A percentile compares a stretch with the other conserved stretches of the same genome.
phyloP scores from a whole-genome alignment of 2,113 vertebrate species.

The Lasiurus borealis region DNA sequence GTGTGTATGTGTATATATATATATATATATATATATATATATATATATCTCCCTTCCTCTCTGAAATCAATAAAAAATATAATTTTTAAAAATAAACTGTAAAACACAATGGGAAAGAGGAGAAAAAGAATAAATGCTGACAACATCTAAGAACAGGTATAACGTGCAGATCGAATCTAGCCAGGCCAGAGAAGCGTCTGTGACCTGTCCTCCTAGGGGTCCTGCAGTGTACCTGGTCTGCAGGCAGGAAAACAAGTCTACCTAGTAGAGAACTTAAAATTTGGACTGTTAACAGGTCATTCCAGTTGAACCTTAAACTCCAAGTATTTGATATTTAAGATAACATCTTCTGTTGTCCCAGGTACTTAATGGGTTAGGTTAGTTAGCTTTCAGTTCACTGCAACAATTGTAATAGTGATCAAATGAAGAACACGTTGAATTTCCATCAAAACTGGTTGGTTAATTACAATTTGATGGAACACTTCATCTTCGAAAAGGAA shows the following conservation, averaged over 20 bases:
- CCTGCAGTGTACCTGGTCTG: rapidly evolving
- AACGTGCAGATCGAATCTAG: rapidly evolving
- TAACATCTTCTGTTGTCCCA: not conserved
- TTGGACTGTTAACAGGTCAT: too few species aligned
- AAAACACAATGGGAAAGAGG: not conserved
- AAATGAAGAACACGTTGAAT: not conserved
- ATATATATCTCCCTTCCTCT: too few species aligned
- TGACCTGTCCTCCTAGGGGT: too few species aligned
- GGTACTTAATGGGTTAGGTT: not conserved
- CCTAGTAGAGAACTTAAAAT: not conserved
- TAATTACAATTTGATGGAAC: not conserved
- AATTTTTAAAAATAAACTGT: not conserved
- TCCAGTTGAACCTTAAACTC: not conserved
- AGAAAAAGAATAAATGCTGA: not conserved
- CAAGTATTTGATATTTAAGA: too few species aligned
- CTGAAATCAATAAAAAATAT: too few species aligned
- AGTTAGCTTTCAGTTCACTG: not conserved
- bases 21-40: too few species aligned
- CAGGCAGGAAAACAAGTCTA: too few species aligned
- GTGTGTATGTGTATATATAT: too few species aligned
- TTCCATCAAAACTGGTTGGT: not conserved
- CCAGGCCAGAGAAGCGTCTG: not conserved
- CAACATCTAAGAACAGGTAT: not conserved
- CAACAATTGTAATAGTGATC: not conserved
- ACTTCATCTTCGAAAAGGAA: not conserved